Evolutionary conservation across 2,888 invertebrate genomes (phyloP), one percentile per base, ranked within the genome.

Genomic region (Polydesmus complanatus): DNA sequence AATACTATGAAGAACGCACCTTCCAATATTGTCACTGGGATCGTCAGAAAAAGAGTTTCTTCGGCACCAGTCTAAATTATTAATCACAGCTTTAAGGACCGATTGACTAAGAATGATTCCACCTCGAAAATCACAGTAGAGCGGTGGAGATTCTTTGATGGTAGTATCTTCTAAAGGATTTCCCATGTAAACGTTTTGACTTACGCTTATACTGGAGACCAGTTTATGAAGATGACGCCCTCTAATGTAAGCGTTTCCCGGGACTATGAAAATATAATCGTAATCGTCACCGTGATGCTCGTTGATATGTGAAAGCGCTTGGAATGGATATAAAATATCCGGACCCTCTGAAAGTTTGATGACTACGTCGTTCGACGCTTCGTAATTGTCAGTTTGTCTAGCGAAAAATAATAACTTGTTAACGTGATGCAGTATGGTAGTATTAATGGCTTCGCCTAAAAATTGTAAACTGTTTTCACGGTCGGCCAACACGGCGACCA

Each of bases 51-150:
- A 84, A 1, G 88, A 85, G 75, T 89, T 90, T 66, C 85, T 84
- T 22, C 89, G 86, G 73, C 93, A 93, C 87, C 91, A 91, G 72
- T 92, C 90, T 68, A 93, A 76, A 72, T 86, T 83, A 52, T 78
- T 78, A 68, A 85, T 83, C 68, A 94, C 81, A 64, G 84, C 83
- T 63, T 82, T 82, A 68, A 95, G 78, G 49, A 94, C 83, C 0
- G 88, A 87, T 75, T 90, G 89, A 62, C 94, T 94, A 60, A 96
- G 72, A 53, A 96, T 74, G 68, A 95, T 83, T 58, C 95, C 95
- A 53, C 85, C 84, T 75, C 90, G 88, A 80, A 80, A 65, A 73
- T 78, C 66, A 65, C 75, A 76, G 64, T 71, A 70, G 8, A 51
- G 2, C 62, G 50, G 26, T 14, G 54, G 27, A 37, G 57, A 49